These are phyloP conservation scores for Pemphigus obesinymphae DNA, from an alignment of 1,140 invertebrate species.

Conservation along the genomic window DNA sequence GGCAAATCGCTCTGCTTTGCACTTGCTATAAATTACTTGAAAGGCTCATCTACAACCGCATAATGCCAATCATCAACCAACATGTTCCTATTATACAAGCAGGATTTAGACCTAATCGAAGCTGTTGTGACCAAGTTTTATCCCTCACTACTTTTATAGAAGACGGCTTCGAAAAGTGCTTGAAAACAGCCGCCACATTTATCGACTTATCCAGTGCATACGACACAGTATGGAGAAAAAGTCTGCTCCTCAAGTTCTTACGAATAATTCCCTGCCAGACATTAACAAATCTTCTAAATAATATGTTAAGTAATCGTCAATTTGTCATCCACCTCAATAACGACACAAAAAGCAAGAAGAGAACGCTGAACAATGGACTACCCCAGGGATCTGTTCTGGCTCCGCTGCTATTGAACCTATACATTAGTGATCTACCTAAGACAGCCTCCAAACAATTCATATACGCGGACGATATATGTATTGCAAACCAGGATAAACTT, in stretches of 20 bases:
- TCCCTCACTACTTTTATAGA: too few species aligned
- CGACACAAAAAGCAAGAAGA: neutral
- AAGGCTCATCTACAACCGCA: too few species aligned
- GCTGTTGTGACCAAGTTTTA: too few species aligned
- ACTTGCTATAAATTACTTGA: too few species aligned
- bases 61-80: too few species aligned
- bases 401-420: neutral
- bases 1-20: too few species aligned
- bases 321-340: too few species aligned
- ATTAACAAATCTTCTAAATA: neutral
- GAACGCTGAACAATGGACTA: neutral
- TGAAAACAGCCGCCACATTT: too few species aligned
- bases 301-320: neutral
- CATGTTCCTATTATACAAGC: neutral
- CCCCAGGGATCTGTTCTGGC: neutral
- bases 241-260: neutral
- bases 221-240: conserved; percentile 7
- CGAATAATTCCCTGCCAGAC: neutral
- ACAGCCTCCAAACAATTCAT: neutral
- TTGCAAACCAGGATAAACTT: too few species aligned
- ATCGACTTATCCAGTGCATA: neutral
- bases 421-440: neutral
- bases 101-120: neutral
- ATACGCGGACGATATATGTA: neutral
- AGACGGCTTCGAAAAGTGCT: too few species aligned